Evolutionary conservation across 1,140 invertebrate species (phyloP).

Genomic region (Ruditapes philippinarum): DNA sequence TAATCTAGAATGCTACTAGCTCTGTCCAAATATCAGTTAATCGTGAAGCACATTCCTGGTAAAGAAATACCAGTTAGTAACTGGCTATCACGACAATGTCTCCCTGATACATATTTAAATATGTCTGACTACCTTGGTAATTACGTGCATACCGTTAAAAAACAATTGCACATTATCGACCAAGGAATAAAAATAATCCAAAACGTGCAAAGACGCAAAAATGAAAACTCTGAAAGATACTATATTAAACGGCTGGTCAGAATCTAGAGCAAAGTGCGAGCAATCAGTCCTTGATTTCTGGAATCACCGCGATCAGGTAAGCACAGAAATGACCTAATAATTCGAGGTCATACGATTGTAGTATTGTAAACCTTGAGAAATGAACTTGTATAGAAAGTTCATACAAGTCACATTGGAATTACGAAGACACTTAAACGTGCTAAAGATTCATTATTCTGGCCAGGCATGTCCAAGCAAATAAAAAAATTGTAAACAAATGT

Average conservation of each 20-base stretch:
- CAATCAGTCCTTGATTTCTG: too few species aligned
- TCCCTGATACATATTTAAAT: slow-evolving; percentile 24
- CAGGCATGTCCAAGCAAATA: too few species aligned
- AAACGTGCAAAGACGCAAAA: too few species aligned
- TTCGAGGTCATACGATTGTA: background rate
- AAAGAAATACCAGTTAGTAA: slow-evolving; percentile 36
- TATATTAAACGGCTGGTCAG: too few species aligned
- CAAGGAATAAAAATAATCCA: too few species aligned
- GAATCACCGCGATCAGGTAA: background rate
- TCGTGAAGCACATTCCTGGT: background rate
- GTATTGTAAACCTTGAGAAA: background rate
- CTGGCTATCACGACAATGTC: background rate
- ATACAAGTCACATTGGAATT: too few species aligned
- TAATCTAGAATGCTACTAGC: background rate
- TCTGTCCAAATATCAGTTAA: background rate
- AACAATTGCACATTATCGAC: background rate
- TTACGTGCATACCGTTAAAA: background rate
- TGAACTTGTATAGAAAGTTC: too few species aligned
- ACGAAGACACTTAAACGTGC: too few species aligned
- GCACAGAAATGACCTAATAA: background rate
- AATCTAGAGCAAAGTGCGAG: too few species aligned
- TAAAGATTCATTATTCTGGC: too few species aligned
- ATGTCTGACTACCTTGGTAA: background rate
- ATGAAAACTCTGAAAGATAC: too few species aligned
- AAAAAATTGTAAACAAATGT: background rate